Conservation (phyloP, 2,888 invertebrate species). For the Marasmarcha lunaedactyla region DNA sequence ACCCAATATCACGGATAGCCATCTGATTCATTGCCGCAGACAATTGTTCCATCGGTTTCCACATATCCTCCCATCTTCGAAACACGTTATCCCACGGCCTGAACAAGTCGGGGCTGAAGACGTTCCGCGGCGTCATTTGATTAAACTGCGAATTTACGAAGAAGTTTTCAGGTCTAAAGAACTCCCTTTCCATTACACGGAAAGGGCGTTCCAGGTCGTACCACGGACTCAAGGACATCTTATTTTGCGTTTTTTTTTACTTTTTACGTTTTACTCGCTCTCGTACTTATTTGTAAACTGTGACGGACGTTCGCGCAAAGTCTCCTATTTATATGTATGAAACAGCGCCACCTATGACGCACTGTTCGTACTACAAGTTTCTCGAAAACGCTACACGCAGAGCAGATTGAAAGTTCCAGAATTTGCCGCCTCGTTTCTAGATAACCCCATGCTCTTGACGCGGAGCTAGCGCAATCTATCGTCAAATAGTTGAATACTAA, state of each 20-base stretch:
- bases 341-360: constrained; percentile 28
- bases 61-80: constrained; percentile 24
- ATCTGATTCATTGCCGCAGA: constrained; percentile 40
- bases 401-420: constrained; percentile 24
- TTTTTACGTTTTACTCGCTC: constrained; percentile 12
- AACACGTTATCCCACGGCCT: constrained; percentile 26
- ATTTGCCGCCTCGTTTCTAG: constrained; percentile 7
- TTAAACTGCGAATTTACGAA: constrained; percentile 24
- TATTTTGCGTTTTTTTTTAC: no score
- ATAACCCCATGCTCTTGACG: constrained; percentile 2
- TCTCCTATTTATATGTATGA: constrained; percentile 23
- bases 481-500: constrained; percentile 25
- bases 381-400: constrained; percentile 4
- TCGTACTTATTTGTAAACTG: constrained; percentile 10
- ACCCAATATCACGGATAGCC: constrained; percentile 44
- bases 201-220: constrained; percentile 40
- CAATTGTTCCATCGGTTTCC: constrained; percentile 39
- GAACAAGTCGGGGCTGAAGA: constrained; percentile 20
- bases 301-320: constrained; percentile 7
- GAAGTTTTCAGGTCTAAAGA: constrained; percentile 24
- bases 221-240: constrained; percentile 44
- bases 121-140: constrained; percentile 20
- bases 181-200: constrained; percentile 43
- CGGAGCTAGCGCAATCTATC: constrained; percentile 25
- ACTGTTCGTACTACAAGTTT: neutral